Evolutionary conservation across 2,888 invertebrate genomes (phyloP), one percentile per base, ranked within the genome.

Genomic region (Tachystola acroxantha): DNA sequence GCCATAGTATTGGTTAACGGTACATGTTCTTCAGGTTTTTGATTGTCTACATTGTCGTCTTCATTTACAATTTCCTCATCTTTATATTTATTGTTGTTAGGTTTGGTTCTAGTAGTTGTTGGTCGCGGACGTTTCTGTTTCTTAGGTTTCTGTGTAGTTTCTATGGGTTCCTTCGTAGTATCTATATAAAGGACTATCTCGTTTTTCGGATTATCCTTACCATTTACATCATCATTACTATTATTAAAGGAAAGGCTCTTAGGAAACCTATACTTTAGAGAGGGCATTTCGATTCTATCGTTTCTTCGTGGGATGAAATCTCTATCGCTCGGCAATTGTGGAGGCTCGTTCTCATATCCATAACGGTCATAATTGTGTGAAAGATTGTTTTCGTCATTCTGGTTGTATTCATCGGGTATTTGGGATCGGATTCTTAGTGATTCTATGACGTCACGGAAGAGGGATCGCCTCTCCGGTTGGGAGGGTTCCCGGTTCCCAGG

Each of bases 381-480:
- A 9, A 84, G 45, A 37, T 76, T 73, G 33, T 85, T 84, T 29
- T 78, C 84, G 6, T 80, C 73, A 11, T 69, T 70, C 37, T 69
- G 66, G 30, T 66, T 69, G 16, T 66, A 50, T 10, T 76, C 75
- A 37, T 81, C 78, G 1, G 80, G 72, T 3, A 73, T 46, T 28
- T 76, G 75, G 3, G 80, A 60, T 28, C 68, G 70, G 10, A 82
- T 73, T 43, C 75, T 58, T 5, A 85, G 53, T 1, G 85, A 85
- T 48, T 81, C 77, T 32, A 85, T 79, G 42, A 85, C 84, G 44
- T 85, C 84, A 36, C 62, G 73, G 39, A 85, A 85, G 0, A 85
- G 62, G 0, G 84, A 85, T 11, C 79, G 64, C 39, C 72, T 64
- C 34, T 68, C 70, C 11, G 64, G 67, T n/a, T 55, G 57, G 6